These are phyloP conservation scores for Chelidonichthys spinosus DNA, from an alignment of 2,797 vertebrate genomes.

Conservation along the genomic window DNA sequence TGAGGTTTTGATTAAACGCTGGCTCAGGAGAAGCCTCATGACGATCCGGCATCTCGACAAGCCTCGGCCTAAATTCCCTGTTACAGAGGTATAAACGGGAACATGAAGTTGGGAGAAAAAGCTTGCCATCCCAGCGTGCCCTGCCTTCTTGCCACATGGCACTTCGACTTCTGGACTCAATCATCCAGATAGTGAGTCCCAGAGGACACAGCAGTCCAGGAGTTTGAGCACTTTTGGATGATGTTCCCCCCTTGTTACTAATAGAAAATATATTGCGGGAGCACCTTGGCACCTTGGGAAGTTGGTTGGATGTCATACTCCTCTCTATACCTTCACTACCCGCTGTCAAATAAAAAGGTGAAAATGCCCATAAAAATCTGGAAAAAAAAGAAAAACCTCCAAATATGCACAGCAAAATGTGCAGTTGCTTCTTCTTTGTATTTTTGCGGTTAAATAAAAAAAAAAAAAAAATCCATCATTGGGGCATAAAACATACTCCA, in stretches of 20 bases:
- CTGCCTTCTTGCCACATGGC: slow-evolving; percentile 57
- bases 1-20: slow-evolving; percentile 65
- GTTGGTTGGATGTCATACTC: neutral
- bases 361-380: neutral
- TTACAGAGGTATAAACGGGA: slow-evolving; percentile 50
- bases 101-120: slow-evolving; percentile 43
- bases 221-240: neutral
- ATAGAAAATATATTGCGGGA: neutral
- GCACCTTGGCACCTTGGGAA: neutral
- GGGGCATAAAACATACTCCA: slow-evolving; percentile 29
- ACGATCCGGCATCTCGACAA: slow-evolving; percentile 55
- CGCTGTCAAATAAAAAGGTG: neutral
- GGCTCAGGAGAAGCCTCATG: slow-evolving; percentile 46
- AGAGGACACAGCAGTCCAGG: no score
- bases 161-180: slow-evolving; percentile 45
- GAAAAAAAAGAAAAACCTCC: neutral
- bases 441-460: neutral
- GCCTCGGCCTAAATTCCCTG: slow-evolving; percentile 53
- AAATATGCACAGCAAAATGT: neutral
- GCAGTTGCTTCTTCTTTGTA: neutral
- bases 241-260: neutral
- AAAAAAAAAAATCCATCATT: neutral
- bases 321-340: neutral
- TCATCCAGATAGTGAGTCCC: slow-evolving; percentile 7
- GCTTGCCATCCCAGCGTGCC: slow-evolving; percentile 29